Base-by-base conservation (phyloP, 2,888 invertebrate genomes). In the Crossocerus cetratus region DNA sequence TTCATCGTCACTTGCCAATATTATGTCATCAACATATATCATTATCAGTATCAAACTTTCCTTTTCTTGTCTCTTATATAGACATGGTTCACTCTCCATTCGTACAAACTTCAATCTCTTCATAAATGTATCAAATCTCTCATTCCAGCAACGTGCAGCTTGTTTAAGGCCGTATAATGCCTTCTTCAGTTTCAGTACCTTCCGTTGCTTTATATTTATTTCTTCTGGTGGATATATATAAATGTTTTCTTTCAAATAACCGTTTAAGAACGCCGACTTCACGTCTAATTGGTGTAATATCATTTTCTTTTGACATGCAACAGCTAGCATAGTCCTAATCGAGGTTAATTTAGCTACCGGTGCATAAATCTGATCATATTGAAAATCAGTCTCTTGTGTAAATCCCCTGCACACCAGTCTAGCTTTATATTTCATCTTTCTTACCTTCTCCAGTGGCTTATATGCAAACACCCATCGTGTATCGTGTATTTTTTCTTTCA, bases 301-400 rank as follows among this genome's bases (percentile, higher is more conserved):
- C 65, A 78, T 77, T 58, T 79, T 69, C 62, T 56, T 64, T 66
- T 86, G 80, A 74, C 77, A 80, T n/a, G 81, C 81, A 62, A 87
- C 58, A 32, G 61, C 42, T 64, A 86, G 60, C 8, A 85, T 64
- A 4, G 80, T 73, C 65, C 86, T 73, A 13, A 86, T 78, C 18
- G 79, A 83, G 18, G 76, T 20, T 70, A 83, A 80, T 65, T 77
- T 82, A 1, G 80, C 84, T 1, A 85, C 82, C 18, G 85, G 83
- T 20, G 85, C 78, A 75, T 86, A 87, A 4, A 83, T 83, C 62
- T 86, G 81, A 56, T 45, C 68, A 72, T 83, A 86, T 59, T 84
- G 78, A 11, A 69, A 74, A 42, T 70, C 57, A 42, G 83, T 74
- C 63, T 80, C 62, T 61, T 87, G 86, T 32, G 77, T 83, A 79